A percentile compares a stretch with the other conserved stretches of the same genome.
phyloP scores from a whole-genome alignment of 1,140 invertebrate species.

The Sarcophaga peregrina region DNA sequence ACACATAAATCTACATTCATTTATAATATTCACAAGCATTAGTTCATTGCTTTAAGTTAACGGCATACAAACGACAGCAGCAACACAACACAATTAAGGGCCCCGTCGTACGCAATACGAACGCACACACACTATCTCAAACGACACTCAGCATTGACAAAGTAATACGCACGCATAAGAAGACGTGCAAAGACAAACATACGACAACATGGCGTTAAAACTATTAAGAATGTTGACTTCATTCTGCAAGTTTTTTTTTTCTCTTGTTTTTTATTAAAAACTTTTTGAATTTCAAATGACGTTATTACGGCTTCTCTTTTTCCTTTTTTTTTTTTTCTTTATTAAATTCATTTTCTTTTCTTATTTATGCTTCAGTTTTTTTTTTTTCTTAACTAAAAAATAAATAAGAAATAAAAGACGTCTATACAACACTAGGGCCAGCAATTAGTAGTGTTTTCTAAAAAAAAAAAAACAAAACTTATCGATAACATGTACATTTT shows the following conservation, averaged over 20 bases:
- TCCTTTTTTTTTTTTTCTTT: too few relatives aligned
- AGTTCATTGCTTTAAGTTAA: not conserved
- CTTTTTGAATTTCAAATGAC: slow-evolving; percentile 36
- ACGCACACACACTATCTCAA: too few relatives aligned
- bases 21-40: not conserved
- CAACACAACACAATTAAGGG: not conserved
- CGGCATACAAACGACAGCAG: not conserved
- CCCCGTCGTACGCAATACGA: not conserved
- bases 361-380: too few relatives aligned
- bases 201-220: slow-evolving; percentile 37
- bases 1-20: too few relatives aligned
- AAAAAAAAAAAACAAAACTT: too few relatives aligned
- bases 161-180: not conserved
- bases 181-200: not conserved
- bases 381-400: too few relatives aligned
- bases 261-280: not conserved
- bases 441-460: too few relatives aligned
- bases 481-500: too few relatives aligned
- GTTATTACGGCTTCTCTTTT: not conserved
- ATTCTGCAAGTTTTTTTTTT: slow-evolving; percentile 5
- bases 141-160: too few relatives aligned
- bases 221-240: slow-evolving; percentile 41
- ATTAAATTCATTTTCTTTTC: too few relatives aligned
- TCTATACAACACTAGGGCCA: too few relatives aligned
- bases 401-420: too few relatives aligned